Conservation (phyloP, 2,113 vertebrate species). For the Alexandromys fortis region DNA sequence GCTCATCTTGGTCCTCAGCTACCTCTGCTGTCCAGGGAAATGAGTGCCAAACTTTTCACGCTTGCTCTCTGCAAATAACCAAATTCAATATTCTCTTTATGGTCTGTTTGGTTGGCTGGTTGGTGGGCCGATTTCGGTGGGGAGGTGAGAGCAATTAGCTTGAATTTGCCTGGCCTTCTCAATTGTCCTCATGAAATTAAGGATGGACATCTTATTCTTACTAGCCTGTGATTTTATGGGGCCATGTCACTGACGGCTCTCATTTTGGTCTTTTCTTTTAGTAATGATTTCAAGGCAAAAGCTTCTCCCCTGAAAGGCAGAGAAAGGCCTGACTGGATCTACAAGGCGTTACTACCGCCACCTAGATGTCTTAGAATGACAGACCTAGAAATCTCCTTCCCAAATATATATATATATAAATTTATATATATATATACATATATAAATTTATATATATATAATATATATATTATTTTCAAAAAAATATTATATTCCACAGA, state of each 20-base stretch:
- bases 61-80: not conserved
- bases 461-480: too few relatives aligned
- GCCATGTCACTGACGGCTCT: not conserved
- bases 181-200: constrained; percentile 10
- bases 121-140: not conserved
- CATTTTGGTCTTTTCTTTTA: not conserved
- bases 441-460: too few relatives aligned
- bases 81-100: not conserved
- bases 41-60: not conserved
- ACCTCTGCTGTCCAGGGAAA: not conserved
- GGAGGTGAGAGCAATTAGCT: not conserved
- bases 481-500: not conserved
- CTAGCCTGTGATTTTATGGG: not conserved
- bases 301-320: not conserved
- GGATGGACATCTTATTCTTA: not conserved
- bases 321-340: not conserved
- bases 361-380: not conserved
- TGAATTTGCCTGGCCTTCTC: not conserved
- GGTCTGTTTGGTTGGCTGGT: not conserved
- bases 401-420: too few relatives aligned
- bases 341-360: not conserved
- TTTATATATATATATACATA: too few relatives aligned
- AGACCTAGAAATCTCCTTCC: not conserved
- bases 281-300: not conserved
- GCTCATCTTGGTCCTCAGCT: not conserved